Base-by-base conservation (phyloP, 1,140 invertebrate genomes). In the Pollicipes pollicipes region DNA sequence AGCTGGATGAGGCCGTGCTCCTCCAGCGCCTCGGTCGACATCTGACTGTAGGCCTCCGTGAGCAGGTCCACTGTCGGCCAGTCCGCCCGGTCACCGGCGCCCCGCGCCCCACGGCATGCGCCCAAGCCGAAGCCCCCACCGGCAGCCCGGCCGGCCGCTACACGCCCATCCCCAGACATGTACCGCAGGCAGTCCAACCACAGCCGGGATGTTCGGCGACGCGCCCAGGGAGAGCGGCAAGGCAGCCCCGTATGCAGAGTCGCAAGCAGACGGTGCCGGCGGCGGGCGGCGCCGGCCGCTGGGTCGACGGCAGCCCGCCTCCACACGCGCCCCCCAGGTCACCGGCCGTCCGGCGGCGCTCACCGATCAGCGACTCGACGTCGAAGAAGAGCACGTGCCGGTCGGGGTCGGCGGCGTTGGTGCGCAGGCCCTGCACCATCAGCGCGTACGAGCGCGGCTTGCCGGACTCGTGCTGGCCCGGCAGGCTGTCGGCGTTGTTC, bases 301-400 rank as follows among this genome's bases (percentile, higher is more conserved):
- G n/a, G n/a, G n/a, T 35, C 6, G 6, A 35, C 35, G 6, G 35
- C 35, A 35, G 17, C 35, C 6, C 17, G 6, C 35, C 6, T 17
- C 35, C 35, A 35, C 35, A 6, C 35, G 17, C 6, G 35, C 35
- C 35, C 35, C 35, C 35, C 35, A 6, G 35, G 35, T 17, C 6
- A 6, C 35, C 35, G 35, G 35, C 32, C 32, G 32, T 16, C 32
- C 32, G 4, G 16, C 32, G 16, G 32, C 32, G 17, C 32, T 35
- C 81, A 89, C 88, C 88, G 76, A 99, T 96, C 8, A 99, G 80
- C 35, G 94, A 91, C 81, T 99, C 96, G 76, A 98, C 95, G 80
- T 99, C 95, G 81, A 99, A 98, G 82, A 97, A 97, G 28, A 99
- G 80, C 70, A 98, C 93, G 77, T 99, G 96, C 77, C 92, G 90